Evolutionary conservation across 2,888 invertebrate species (phyloP), one percentile per base, ranked within the genome.

Genomic region (Plebejus melissa): DNA sequence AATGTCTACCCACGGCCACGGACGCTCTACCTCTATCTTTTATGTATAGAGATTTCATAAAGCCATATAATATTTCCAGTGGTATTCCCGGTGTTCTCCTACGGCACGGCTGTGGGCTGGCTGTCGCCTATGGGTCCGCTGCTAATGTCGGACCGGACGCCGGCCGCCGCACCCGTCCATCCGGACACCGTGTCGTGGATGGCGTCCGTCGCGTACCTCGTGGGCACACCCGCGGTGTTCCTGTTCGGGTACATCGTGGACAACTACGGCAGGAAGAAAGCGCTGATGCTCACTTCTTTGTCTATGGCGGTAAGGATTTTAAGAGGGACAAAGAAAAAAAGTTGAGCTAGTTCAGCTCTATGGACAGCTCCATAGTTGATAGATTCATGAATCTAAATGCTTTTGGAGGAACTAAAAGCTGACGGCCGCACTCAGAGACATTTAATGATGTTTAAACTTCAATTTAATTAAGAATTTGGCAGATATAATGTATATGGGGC

Each of bases 41-140:
- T 32, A 32, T 32, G 32, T 32, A 32, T 32, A 32, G 32, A 32
- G 32, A 50, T 50, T 50, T 50, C 9, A 50, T 2, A 22, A 60
- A 28, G 57, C 57, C 13, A 11, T 69, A 69, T 69, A 3, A 69
- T 69, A 3, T 75, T 81, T 86, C 0, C 89, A 95, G 95, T 94
- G 86, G 94, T 94, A 3, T 80, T 95, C 2, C 93, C 94, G 69
- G 90, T 94, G 2, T 94, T 95, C 79, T 94, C 94, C 0, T 93
- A 94, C 76, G 95, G 95, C 5, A 90, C 90, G 4, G 94, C 93
- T 1, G 87, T 94, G 0, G 95, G 94, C 7, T 95, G 94, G 94
- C 86, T 94, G 65, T 94, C 95, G 0, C 94, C 95, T 1, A 94
- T 94, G 87, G 89, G 94, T 0, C 88, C 92, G 0, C 86, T 88